Conservation (phyloP, 53 echinoderm and acorn worm genomes). For the Crossaster papposus region DNA sequence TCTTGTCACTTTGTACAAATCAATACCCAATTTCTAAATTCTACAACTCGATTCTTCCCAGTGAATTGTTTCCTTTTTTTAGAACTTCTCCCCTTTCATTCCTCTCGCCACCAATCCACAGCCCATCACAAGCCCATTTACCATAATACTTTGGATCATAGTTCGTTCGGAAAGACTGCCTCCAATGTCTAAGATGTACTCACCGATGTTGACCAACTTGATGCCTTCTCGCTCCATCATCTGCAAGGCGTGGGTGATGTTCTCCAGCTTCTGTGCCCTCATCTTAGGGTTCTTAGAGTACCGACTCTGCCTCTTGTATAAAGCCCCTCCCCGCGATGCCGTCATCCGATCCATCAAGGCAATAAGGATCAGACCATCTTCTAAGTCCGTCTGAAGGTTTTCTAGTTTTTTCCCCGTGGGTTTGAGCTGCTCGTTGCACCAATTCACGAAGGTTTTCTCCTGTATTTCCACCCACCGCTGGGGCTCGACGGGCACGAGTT, state of each 20-base stretch:
- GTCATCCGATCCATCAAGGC: slow-evolving; percentile 73
- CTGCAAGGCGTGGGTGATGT: slow-evolving; percentile 81
- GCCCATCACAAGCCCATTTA: too few species aligned
- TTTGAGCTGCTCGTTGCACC: slow-evolving; percentile 93
- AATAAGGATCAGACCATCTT: slow-evolving; percentile 82
- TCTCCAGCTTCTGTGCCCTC: slow-evolving; percentile 88
- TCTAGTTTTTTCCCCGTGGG: slow-evolving; percentile 65
- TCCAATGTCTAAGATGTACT: too few species aligned
- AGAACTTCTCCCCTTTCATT: too few species aligned
- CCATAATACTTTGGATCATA: too few species aligned
- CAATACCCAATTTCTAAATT: too few species aligned
- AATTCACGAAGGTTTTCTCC: slow-evolving; percentile 92
- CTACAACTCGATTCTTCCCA: too few species aligned
- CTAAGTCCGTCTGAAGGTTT: slow-evolving; percentile 75
- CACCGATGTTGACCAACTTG: slow-evolving; percentile 94
- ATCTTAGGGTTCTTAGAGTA: slow-evolving; percentile 84
- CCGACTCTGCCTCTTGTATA: slow-evolving; percentile 75
- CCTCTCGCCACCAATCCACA: too few species aligned
- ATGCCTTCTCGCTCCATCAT: slow-evolving; percentile 84
- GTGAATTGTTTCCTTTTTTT: too few species aligned
- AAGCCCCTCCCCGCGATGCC: slow-evolving; percentile 69
- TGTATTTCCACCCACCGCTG: slow-evolving; percentile 87
- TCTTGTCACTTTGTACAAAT: too few species aligned
- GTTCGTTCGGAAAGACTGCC: too few species aligned
- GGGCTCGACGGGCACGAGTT: not conserved